Evolutionary conservation across 2,888 invertebrate species (phyloP), one percentile per base, ranked within the genome.

Genomic region (Polyommatus icarus): DNA sequence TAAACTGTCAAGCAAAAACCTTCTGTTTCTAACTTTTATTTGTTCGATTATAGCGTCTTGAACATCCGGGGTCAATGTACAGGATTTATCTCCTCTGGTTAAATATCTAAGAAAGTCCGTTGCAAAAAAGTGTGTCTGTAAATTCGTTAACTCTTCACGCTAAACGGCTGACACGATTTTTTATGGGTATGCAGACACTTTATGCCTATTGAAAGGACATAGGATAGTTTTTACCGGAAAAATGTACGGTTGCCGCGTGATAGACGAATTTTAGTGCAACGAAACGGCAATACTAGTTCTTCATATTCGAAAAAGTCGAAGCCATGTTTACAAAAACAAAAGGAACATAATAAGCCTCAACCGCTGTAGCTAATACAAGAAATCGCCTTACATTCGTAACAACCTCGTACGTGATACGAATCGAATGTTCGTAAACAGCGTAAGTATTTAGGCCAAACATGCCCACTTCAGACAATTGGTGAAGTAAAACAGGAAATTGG

Each of bases 321-420:
- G 67, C 18, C 29, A 7, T 32, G 67, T 67, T 67, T 67, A 67
- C 67, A 67, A 67, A 32, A 67, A 67, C 67, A 32, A 67, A 67
- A 67, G 12, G 67, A 29, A 32, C 29, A 67, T 67, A 67, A 67
- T 32, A 67, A 67, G 67, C 29, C 67, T 67, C 67, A 7, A 67
- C 29, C 29, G 50, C 24, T 75, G 75, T 75, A 75, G 50, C 54
- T 54, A 75, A 75, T 24, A 54, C 24, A 32, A 75, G 54, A 54
- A 50, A 75, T 24, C 50, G 29, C 46, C 67, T 67, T 67, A 75
- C 75, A 75, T 75, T 75, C 50, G 75, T 75, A 75, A 24, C 75
- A 54, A 72, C 50, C 75, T 54, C 29, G 50, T 75, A 75, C 75
- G 75, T 75, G 50, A 54, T 46, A 54, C 7, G 75, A 75, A 36